Conservation (phyloP, 2,888 invertebrate genomes). For the Amaurobius ferox region DNA sequence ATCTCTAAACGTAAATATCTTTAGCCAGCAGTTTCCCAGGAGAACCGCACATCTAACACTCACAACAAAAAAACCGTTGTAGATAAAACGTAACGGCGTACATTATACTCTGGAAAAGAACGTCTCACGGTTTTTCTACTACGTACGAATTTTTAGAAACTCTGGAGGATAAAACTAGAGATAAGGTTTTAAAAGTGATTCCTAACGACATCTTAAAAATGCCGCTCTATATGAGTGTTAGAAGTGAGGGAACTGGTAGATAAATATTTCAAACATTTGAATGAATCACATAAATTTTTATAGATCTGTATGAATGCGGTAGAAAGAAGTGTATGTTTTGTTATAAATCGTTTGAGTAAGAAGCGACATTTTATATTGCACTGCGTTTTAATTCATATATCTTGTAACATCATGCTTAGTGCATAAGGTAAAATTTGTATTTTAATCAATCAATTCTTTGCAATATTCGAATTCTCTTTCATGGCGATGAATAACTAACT, state of each 20-base stretch:
- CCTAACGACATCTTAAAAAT: neutral
- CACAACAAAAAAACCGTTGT: neutral
- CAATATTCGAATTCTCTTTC: too few species aligned
- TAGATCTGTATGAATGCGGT: too few species aligned
- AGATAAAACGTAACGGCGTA: slow-evolving; percentile 8
- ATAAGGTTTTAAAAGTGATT: neutral
- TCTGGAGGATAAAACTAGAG: neutral
- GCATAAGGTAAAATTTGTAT: too few species aligned
- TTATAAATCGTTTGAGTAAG: too few species aligned
- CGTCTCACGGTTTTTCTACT: neutral
- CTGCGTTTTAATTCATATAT: too few species aligned
- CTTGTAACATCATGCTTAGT: too few species aligned
- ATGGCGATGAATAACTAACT: too few species aligned
- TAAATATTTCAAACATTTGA: slow-evolving; percentile 9
- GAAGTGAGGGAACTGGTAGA: too few species aligned
- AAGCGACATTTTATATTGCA: too few species aligned
- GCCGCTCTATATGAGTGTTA: neutral
- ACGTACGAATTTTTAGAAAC: neutral
- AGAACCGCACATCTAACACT: neutral
- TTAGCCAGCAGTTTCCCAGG: neutral
- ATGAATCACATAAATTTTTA: too few species aligned
- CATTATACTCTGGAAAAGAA: neutral
- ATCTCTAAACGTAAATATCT: neutral
- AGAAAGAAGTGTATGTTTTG: too few species aligned
- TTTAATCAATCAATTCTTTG: too few species aligned